Evolutionary conservation across 2,113 vertebrate genomes (phyloP), one percentile per base, ranked within the genome.

Genomic region (Psittacara wagleri): DNA sequence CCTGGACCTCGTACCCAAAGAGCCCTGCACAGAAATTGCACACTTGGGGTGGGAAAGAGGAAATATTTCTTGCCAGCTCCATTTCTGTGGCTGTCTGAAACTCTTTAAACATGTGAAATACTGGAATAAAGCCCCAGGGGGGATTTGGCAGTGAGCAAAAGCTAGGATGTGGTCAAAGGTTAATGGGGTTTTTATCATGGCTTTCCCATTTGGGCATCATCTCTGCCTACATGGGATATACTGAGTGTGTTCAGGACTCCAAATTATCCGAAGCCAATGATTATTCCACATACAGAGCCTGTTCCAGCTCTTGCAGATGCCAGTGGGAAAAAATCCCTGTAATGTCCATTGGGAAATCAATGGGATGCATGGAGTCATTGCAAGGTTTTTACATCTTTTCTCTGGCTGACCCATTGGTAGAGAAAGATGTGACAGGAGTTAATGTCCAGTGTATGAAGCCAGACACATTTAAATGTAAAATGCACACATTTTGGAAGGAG

Each of bases 101-200:
- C 33, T 72, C 73, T 83, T 90, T 20, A 59, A 84, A 89, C 17
- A 43, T 80, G 69, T 94, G 63, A 85, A 95, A 91, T 93, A 63
- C 7, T 82, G 78, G 31, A 82, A 77, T 89, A 82, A 94, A 75
- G 19, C 37, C 31, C 35, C 8, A 2, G 43, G 35, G 52, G 41
- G 86, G 51, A 72, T 33, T 39, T 10, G 86, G 33, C 55, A 41
- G 29, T 64, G 46, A 83, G 68, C 12, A 67, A 80, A 93, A 48
- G 18, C 10, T 61, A 14, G 24, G 61, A 86, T 13, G 22, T 37
- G 33, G 27, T 79, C 80, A 88, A 66, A 81, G 78, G 57, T 84
- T 78, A 83, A 41, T 52, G 62, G 57, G 24, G 25, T 92, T 76
- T 74, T 86, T 48, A n/a, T 84, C 27, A 49, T 49, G 44, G 7